Evolutionary conservation across 2,888 invertebrate genomes (phyloP).

Genomic region (Tillus elongatus): DNA sequence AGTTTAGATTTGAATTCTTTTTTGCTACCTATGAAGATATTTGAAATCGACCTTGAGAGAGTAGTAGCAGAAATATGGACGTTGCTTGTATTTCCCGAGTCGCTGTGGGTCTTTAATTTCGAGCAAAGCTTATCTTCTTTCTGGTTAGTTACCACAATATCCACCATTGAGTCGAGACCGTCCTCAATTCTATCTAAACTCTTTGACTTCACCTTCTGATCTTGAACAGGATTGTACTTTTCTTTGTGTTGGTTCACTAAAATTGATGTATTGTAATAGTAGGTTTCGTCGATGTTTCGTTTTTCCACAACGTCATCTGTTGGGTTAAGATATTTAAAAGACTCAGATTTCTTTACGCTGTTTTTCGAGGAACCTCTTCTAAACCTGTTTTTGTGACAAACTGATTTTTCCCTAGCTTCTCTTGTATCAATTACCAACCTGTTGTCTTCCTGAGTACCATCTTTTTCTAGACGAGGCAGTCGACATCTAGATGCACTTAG

Average conservation of each 20-base stretch:
- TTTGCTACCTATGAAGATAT: slow-evolving; percentile 20
- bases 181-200: slow-evolving; percentile 70
- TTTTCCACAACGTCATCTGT: slow-evolving; percentile 10
- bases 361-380: slow-evolving; percentile 10
- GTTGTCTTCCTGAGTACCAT: slow-evolving; percentile 30
- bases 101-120: slow-evolving; percentile 26
- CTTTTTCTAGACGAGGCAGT: slow-evolving; percentile 12
- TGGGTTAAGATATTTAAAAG: slow-evolving; percentile 21
- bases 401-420: slow-evolving; percentile 23
- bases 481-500: slow-evolving; percentile 52
- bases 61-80: slow-evolving; percentile 26
- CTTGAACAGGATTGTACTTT: slow-evolving; percentile 17
- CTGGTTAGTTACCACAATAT: slow-evolving; percentile 52
- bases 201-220: slow-evolving; percentile 45
- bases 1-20: slow-evolving; percentile 21
- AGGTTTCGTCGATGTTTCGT: slow-evolving; percentile 19
- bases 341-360: slow-evolving; percentile 27
- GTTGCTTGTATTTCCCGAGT: slow-evolving; percentile 33
- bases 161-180: slow-evolving; percentile 61
- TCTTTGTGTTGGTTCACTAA: slow-evolving; percentile 17
- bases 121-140: slow-evolving; percentile 7
- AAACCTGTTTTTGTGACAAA: slow-evolving; percentile 9
- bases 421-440: slow-evolving; percentile 50
- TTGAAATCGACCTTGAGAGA: slow-evolving; percentile 29
- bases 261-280: slow-evolving; percentile 21